Conservation (phyloP, 2,888 invertebrate species). For the Aporophyla nigra region DNA sequence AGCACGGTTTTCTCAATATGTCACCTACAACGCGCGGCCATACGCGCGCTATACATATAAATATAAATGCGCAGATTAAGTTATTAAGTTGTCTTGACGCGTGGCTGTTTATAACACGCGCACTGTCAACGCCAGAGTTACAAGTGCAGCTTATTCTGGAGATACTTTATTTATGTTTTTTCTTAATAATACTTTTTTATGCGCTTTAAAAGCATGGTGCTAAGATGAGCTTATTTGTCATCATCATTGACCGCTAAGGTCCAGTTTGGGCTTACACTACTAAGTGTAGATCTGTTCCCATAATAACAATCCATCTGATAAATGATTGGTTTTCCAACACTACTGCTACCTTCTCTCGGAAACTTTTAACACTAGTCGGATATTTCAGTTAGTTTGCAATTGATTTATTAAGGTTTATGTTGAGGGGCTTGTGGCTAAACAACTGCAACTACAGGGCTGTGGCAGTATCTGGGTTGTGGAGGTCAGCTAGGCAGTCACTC, state of each 20-base stretch:
- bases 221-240: not conserved
- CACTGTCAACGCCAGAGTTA: conserved; percentile 45
- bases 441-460: too few relatives aligned
- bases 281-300: too few relatives aligned
- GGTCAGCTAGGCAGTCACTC: too few relatives aligned
- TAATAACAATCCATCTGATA: not conserved
- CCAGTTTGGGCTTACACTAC: too few relatives aligned
- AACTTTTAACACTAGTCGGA: too few relatives aligned
- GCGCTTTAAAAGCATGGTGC: not conserved
- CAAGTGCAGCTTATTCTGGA: conserved; percentile 41
- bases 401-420: too few relatives aligned
- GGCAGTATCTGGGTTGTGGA: too few relatives aligned
- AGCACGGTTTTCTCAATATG: too few relatives aligned
- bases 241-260: not conserved
- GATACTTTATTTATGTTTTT: conserved; percentile 8
- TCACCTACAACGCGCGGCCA: conserved; percentile 24
- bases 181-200: not conserved
- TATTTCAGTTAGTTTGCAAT: too few relatives aligned
- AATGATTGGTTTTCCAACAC: not conserved
- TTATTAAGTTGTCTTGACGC: conserved; percentile 68
- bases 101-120: conserved; percentile 52
- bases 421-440: too few relatives aligned
- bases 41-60: conserved; percentile 46
- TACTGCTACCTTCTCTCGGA: too few relatives aligned
- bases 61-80: conserved; percentile 69